Conservation (phyloP, 2,797 vertebrate genomes). For the Hoplostethus mediterraneus region DNA sequence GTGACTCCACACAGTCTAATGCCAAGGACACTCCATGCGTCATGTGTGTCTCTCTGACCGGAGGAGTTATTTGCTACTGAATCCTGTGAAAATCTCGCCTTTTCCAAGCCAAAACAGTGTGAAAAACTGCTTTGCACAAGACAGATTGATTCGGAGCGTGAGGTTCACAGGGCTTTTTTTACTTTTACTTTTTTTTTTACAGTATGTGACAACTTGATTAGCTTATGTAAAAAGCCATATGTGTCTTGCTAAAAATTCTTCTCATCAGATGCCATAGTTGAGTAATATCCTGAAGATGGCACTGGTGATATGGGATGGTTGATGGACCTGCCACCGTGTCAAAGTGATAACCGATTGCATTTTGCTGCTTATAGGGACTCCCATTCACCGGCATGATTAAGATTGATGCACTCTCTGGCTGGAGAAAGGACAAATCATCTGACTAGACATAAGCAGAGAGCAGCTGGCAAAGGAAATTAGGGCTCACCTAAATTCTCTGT, state of each 20-base stretch:
- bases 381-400: constrained; percentile 40
- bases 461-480: constrained; percentile 35
- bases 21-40: constrained; percentile 44
- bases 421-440: constrained; percentile 56
- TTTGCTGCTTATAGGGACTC: constrained; percentile 34
- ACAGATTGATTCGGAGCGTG: constrained; percentile 32
- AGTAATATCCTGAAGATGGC: constrained; percentile 18
- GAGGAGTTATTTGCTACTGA: constrained; percentile 24
- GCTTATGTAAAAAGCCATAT: constrained; percentile 33
- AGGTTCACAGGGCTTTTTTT: constrained; percentile 19
- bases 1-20: no score
- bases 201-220: constrained; percentile 29
- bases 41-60: constrained; percentile 24
- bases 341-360: constrained; percentile 51
- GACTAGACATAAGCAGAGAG: constrained; percentile 38
- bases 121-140: constrained; percentile 3
- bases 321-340: constrained; percentile 43
- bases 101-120: constrained; percentile 11
- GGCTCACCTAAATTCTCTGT: constrained; percentile 97
- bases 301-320: constrained; percentile 14
- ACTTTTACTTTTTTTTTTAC: constrained; percentile 10
- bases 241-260: constrained; percentile 23
- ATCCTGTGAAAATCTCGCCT: constrained; percentile 48
- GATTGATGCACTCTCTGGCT: constrained; percentile 62
- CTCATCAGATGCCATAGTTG: constrained; percentile 11